Conservation (phyloP, 2,113 vertebrate species). For the Mus musculus region GRCm39 chr5:63691501-63692000, state of each 20-base stretch:
- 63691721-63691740: not conserved
- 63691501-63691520: not conserved
- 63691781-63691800: not conserved
- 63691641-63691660: slow-evolving; percentile 50
- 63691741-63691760: not conserved
- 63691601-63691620: not conserved
- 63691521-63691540: not conserved
- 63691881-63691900: not conserved
- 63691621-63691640: slow-evolving; percentile 44
- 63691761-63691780: not conserved
- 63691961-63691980: too few species aligned
- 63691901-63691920: not conserved
- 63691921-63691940: not conserved
- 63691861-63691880: slow-evolving; percentile 7
- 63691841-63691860: not conserved
- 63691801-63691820: not conserved
- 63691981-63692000: rapidly evolving
- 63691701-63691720: slow-evolving; percentile 16
- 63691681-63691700: not conserved
- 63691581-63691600: not conserved
- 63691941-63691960: slow-evolving; percentile 1
- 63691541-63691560: not conserved
- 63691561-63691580: not conserved
- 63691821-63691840: not conserved
- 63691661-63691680: not conserved